Evolutionary conservation across 2,113 vertebrate species (phyloP).

Genomic region (Ceyx melanurus): DNA sequence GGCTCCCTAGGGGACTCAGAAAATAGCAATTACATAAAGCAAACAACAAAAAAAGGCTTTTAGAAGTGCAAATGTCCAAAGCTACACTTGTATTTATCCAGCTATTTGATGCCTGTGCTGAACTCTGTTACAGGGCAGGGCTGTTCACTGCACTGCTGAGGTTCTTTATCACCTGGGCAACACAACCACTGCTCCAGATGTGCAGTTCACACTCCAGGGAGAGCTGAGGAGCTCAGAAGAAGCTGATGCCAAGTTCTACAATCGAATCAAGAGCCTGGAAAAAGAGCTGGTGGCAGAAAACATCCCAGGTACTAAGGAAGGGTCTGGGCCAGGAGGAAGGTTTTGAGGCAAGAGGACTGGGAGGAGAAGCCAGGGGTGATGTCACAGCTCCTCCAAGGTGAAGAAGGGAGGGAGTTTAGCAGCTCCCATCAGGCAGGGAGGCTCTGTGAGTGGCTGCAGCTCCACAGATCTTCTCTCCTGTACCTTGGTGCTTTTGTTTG

Average conservation of each 20-base stretch:
- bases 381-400: neutral
- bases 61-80: neutral
- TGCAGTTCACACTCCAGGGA: constrained; percentile 76
- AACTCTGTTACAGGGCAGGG: constrained; percentile 56
- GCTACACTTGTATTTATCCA: neutral
- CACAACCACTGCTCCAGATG: constrained; percentile 68
- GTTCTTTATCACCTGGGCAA: constrained; percentile 78
- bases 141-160: constrained; percentile 80
- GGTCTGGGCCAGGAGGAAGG: neutral
- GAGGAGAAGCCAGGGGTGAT: neutral
- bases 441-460: neutral
- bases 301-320: constrained; percentile 83
- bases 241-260: constrained; percentile 83
- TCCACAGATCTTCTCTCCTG: neutral
- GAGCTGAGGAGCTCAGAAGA: constrained; percentile 71
- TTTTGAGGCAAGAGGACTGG: neutral
- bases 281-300: constrained; percentile 74
- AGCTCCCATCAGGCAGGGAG: neutral
- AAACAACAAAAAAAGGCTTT: neutral
- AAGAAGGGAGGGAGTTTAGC: neutral
- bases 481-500: neutral
- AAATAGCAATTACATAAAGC: neutral
- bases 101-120: neutral
- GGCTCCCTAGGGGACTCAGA: neutral
- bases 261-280: constrained; percentile 69